Evolutionary conservation across 2,888 invertebrate species (phyloP), one percentile per base, ranked within the genome.

Genomic region (Hypomecis punctinalis): DNA sequence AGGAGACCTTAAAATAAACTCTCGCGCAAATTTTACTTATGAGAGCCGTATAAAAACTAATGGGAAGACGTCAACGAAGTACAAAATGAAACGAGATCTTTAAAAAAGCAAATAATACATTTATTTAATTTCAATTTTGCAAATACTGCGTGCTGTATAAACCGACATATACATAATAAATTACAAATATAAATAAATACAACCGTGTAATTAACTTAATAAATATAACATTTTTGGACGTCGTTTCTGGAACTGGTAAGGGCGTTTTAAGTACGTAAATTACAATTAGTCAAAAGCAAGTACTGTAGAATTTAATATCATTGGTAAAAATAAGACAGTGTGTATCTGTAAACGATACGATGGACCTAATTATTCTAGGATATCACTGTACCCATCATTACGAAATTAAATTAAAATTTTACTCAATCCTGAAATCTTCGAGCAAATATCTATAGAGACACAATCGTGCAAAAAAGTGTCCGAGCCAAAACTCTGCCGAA

Each of bases 211-310:
- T 68, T 51, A 59, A 46, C 46, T 56, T 55, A 62, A 48, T 47
- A 57, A 56, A 64, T 59, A 60, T 47, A 63, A 64, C 55, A 57
- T 86, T 84, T 86, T 86, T 91, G 92, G 92, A 91, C 91, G 92
- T 86, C 78, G 78, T 77, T 82, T 84, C 74, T 80, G 75, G 75
- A 91, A 91, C 92, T 91, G 90, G 82, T 90, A 90, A 92, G 90
- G 91, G 91, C 89, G 82, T 79, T 78, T 70, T 76, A 69, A 73
- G 62, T 74, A 70, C 69, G 42, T 13, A 23, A 23, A 54, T 11
- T 48, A 53, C 23, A 40, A 48, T 4, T 37, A 36, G 48, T 11
- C 23, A 51, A 43, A 0, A 1, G 23, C 11, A 43, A 51, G 9
- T 35, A 40, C 13, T 13, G 42, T 37, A 40, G 42, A 23, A 10